phyloP scores from a whole-genome alignment of 2,113 vertebrate genomes.

The Butorides virescens region DNA sequence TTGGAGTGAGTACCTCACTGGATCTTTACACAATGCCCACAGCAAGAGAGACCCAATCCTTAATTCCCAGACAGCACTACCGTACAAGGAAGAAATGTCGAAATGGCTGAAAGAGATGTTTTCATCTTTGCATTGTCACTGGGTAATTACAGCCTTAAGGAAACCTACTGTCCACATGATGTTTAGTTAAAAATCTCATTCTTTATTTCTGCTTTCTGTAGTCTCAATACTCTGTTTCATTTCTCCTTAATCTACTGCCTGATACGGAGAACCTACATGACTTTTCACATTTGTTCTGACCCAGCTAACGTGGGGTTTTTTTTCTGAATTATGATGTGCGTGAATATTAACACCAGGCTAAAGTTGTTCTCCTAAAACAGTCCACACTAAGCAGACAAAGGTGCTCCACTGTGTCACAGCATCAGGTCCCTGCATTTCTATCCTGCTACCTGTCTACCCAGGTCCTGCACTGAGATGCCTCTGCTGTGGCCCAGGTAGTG shows the following conservation, averaged over 20 bases:
- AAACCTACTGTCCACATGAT: not conserved
- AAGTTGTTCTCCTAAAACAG: not conserved
- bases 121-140: not conserved
- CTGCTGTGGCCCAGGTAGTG: accelerated
- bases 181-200: not conserved
- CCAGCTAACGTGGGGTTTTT: not conserved
- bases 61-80: not conserved
- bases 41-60: not conserved
- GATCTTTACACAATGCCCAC: not conserved
- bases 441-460: not conserved
- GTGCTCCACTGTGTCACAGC: accelerated
- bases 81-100: not conserved
- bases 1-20: not conserved
- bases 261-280: not conserved
- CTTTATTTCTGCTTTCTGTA: not conserved
- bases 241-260: not conserved
- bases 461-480: accelerated
- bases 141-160: not conserved
- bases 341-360: not conserved
- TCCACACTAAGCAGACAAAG: not conserved
- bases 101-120: not conserved
- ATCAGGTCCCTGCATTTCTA: not conserved
- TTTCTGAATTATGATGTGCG: not conserved
- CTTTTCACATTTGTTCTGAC: not conserved
- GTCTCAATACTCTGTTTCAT: not conserved